These are phyloP conservation scores for Pristionchus entomophagus DNA, from an alignment of 2,888 invertebrate genomes.

Conservation along the genomic window DNA sequence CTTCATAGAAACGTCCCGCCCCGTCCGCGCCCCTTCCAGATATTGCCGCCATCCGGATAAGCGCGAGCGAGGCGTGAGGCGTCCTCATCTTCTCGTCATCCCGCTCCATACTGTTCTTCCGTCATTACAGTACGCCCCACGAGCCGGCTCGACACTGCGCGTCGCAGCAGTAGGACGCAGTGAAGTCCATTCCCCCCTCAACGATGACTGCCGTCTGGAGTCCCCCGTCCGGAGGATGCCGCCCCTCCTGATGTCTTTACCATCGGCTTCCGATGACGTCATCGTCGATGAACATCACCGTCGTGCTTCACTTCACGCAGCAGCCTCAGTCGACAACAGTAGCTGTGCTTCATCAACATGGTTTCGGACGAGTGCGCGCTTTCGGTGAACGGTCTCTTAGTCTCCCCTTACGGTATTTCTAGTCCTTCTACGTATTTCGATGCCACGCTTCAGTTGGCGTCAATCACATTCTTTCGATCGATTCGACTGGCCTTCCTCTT, in stretches of 20 bases:
- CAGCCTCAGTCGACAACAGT: neutral
- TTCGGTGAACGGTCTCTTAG: neutral
- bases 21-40: neutral
- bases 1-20: too few relatives aligned
- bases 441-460: neutral
- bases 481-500: neutral
- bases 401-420: conserved; percentile 26
- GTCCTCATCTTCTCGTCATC: neutral
- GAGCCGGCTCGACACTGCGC: neutral
- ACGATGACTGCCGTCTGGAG: neutral
- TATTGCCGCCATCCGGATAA: neutral
- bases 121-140: conserved; percentile 37
- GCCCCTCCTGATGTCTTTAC: neutral
- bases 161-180: neutral
- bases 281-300: neutral
- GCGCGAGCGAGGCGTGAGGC: neutral
- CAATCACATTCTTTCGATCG: neutral
- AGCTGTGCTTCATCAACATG: neutral
- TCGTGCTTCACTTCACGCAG: neutral
- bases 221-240: neutral
- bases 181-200: neutral
- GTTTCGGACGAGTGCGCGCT: neutral
- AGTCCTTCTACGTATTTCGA: conserved; percentile 17
- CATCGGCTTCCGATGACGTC: neutral
- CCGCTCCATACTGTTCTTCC: conserved; percentile 38